Percentiles rank a stretch among this genome's conserved stretches.
These are phyloP conservation scores for Drosophila rubida DNA, from an alignment of 2,888 invertebrate genomes.

Conservation along the genomic window DNA sequence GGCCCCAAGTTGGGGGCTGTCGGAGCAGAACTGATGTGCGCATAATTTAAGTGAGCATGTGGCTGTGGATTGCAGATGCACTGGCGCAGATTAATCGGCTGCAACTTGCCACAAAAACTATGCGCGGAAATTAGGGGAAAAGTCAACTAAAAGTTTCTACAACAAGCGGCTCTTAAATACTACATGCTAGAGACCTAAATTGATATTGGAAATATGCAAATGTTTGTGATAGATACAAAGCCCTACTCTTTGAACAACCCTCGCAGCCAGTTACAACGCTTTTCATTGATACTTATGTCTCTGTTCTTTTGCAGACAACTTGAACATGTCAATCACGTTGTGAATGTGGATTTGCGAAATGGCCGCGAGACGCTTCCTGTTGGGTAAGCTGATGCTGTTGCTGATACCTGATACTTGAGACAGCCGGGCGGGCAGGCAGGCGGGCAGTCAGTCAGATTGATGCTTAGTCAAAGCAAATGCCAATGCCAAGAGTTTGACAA, in stretches of 20 bases:
- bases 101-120: not conserved
- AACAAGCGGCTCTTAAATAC: too few relatives aligned
- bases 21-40: constrained; percentile 10
- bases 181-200: too few relatives aligned
- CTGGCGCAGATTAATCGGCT: constrained; percentile 3
- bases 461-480: constrained; percentile 21
- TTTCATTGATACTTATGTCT: constrained; percentile 56
- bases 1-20: not conserved
- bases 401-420: constrained; percentile 19
- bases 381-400: constrained; percentile 33
- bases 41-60: constrained; percentile 11
- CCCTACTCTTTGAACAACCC: not conserved
- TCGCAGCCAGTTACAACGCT: constrained; percentile 17
- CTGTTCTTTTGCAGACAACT: constrained; percentile 31
- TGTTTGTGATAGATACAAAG: too few relatives aligned
- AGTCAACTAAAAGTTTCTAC: too few relatives aligned
- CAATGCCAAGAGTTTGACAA: constrained; percentile 39
- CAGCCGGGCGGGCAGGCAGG: constrained; percentile 10
- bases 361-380: constrained; percentile 48
- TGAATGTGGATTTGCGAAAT: constrained; percentile 52
- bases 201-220: too few relatives aligned
- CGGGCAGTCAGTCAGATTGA: constrained; percentile 30
- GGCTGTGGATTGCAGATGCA: not conserved
- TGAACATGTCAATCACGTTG: constrained; percentile 61
- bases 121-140: not conserved